Percentiles rank a stretch among this genome's conserved stretches.
Conservation (phyloP, 2,888 invertebrate species). For the Pammene fasciana region DNA sequence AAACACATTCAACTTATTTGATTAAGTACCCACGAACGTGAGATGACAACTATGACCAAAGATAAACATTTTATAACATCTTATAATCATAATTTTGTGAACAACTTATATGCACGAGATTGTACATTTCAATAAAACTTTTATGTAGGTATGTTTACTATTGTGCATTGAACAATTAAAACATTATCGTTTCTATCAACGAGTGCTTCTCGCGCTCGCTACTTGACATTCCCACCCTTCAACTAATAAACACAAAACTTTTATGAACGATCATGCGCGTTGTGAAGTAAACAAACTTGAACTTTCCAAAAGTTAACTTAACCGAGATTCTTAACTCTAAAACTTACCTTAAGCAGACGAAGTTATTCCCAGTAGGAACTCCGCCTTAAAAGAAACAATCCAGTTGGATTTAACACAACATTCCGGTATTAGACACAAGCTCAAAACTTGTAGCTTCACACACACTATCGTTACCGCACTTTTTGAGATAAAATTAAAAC, state of each 20-base stretch:
- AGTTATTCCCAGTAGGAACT: conserved; percentile 61
- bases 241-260: conserved; percentile 49
- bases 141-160: not conserved
- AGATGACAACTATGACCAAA: not conserved
- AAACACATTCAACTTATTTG: not conserved
- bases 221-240: conserved; percentile 32
- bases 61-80: not conserved
- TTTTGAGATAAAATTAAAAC: conserved; percentile 69
- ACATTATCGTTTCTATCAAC: not conserved
- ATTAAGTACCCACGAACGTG: conserved; percentile 1
- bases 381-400: conserved; percentile 67
- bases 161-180: not conserved
- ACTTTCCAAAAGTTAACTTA: conserved; percentile 65
- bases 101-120: too few species aligned
- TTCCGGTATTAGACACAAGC: conserved; percentile 73
- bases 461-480: conserved; percentile 69
- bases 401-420: conserved; percentile 77
- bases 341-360: conserved; percentile 66
- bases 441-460: conserved; percentile 74
- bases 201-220: not conserved
- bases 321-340: conserved; percentile 47
- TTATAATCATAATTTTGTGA: not conserved
- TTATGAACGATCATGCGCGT: conserved; percentile 71
- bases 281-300: conserved; percentile 75
- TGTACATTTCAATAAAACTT: too few species aligned